Evolutionary conservation across 2,888 invertebrate species (phyloP), one percentile per base, ranked within the genome.

Genomic region (Acholoe squamosa): DNA sequence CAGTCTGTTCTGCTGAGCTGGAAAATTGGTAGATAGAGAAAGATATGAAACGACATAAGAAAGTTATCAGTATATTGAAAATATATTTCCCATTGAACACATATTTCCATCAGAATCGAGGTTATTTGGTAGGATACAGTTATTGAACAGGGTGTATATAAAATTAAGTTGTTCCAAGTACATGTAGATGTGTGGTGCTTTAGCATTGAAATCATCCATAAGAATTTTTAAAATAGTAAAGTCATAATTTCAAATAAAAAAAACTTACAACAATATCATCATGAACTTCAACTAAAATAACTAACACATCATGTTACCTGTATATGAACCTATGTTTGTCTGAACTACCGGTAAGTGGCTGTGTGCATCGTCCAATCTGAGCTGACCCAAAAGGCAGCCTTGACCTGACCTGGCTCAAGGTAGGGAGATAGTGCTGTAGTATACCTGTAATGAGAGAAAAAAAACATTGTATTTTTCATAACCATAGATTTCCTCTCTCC

Each of bases 1-100:
- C 76, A 5, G 71, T 77, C 43, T 71, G 67, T 76, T 89, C 89
- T 14, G 67, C 51, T 12, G 89, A 71, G 31, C 89, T 89, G 43
- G 5, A 43, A 10, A 3, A 61, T 61, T 61, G 3, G 14, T n/a
- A 61, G 61, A n/a, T 10, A 76, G 31, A 76, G 28, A 76, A 19
- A 61, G 19, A 61, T 61, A n/a, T 61, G n/a, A 61, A 12, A n/a
- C 61, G 19, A 61, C 61, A 61, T 14, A 0, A 61, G 19, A 61
- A n/a, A 3, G 1, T 12, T n/a, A 61, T 61, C 61, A 61, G 61
- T 3, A 3, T n/a, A 61, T 3, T n/a, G 22, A 0, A 61, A 19
- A n/a, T 10, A 19, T 54, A 10, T 14, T 10, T 10, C 54, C 12
- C 54, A 10, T 54, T 10, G 54, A 19, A 54, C 12, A 54, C 54